Evolutionary conservation across 2,888 invertebrate species (phyloP).

Genomic region (Teleogryllus oceanicus): DNA sequence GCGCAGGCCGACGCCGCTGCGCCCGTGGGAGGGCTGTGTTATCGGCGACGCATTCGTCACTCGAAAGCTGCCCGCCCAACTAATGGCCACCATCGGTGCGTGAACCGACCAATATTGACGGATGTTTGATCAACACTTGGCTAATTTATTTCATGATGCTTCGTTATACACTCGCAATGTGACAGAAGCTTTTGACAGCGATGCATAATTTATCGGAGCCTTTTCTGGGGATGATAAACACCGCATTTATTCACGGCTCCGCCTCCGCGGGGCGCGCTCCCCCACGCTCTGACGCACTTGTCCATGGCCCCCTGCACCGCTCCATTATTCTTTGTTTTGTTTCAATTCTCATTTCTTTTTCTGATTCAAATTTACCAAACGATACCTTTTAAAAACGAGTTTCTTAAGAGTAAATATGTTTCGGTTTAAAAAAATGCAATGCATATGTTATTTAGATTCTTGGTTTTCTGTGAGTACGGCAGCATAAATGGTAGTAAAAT

Average conservation of each 20-base stretch:
- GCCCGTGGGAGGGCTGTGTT: background rate
- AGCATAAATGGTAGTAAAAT: no score
- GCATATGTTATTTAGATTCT: no score
- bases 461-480: no score
- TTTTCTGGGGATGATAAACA: background rate
- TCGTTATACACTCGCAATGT: constrained; percentile 18
- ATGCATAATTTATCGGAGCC: constrained; percentile 18
- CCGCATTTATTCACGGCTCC: background rate
- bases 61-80: constrained; percentile 18
- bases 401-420: no score
- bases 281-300: no score
- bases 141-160: constrained; percentile 18
- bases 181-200: constrained; percentile 18
- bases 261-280: no score
- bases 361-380: no score
- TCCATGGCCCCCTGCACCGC: no score
- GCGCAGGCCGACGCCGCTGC: background rate
- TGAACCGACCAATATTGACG: constrained; percentile 9
- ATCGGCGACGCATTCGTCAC: background rate
- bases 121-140: constrained; percentile 10
- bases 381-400: no score
- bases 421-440: no score
- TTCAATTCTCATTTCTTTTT: no score
- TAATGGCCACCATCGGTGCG: constrained; percentile 18
- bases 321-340: no score